Evolutionary conservation across 2,888 invertebrate genomes (phyloP), one percentile per base, ranked within the genome.

Genomic region (Agonopterix subpropinquella): DNA sequence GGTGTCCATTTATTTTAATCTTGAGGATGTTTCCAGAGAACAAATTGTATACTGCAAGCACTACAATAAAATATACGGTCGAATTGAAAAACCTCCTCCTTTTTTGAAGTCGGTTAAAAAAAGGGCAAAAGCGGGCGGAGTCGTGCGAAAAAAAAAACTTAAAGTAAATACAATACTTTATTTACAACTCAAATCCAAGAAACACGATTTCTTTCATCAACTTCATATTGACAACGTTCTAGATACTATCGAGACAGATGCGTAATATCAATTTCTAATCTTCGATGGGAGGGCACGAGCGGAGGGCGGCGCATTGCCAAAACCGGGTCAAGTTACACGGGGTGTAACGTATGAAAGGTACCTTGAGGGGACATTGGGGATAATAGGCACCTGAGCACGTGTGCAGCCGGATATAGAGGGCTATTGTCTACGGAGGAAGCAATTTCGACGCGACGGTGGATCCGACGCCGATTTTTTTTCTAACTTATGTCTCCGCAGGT

Each of bases 371-470:
- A 74, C 58, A 62, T 62, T 63, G 60, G 68, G 70, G 71, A 87
- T 86, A 87, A 86, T 86, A 78, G 81, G 74, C 82, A 87, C 84
- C 87, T 86, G 86, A 88, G 87, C 87, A 88, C 87, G 87, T 88
- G 88, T 86, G 75, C 77, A 64, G 65, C 88, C 88, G 87, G 87
- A 88, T 87, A 81, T 72, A 70, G 67, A 70, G 67, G 66, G 70
- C 84, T 65, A 87, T 88, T 87, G 87, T 87, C 78, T 85, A 70
- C 71, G 70, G 77, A 87, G 86, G 87, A 87, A 87, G 76, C 79
- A 78, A 82, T 84, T 84, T 80, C 68, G 81, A 79, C 79, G 80
- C 77, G 71, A 73, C 76, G 70, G 73, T 77, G 79, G 81, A 84
- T 81, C 67, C 68, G 77, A 79, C 78, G 76, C 73, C 73, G 77